Evolutionary conservation across 2,797 vertebrate genomes (phyloP).

Genomic region (Syncerus caffer): DNA sequence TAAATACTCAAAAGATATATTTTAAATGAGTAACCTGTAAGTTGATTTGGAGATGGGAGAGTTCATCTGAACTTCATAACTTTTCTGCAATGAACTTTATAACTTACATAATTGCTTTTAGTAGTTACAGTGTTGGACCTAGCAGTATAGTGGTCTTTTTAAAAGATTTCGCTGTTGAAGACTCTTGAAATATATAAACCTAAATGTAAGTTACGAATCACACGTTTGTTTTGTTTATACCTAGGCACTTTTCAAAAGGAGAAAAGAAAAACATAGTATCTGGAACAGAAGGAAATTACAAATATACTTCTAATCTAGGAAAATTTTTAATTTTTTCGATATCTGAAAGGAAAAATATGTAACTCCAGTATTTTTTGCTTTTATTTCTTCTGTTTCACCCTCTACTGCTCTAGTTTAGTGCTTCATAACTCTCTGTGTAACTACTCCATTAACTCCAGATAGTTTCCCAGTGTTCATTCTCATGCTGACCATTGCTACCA

Average conservation of each 20-base stretch:
- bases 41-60: background rate
- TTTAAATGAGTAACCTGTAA: background rate
- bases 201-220: background rate
- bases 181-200: background rate
- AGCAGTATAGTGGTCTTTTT: background rate
- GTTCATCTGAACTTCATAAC: background rate
- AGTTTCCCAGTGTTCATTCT: background rate
- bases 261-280: slow-evolving; percentile 30
- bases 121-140: background rate
- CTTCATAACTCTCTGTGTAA: background rate
- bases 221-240: slow-evolving; percentile 30
- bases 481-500: background rate
- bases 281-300: slow-evolving; percentile 39
- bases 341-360: slow-evolving; percentile 2
- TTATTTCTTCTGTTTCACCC: background rate
- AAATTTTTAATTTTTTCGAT: background rate
- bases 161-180: background rate
- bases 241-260: slow-evolving; percentile 20
- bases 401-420: background rate
- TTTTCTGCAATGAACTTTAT: background rate
- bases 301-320: slow-evolving; percentile 20
- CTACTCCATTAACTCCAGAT: background rate
- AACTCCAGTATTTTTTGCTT: background rate
- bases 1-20: background rate
- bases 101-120: background rate